Base-by-base conservation (phyloP, 2,888 invertebrate species). In the Napeogenes sylphis region DNA sequence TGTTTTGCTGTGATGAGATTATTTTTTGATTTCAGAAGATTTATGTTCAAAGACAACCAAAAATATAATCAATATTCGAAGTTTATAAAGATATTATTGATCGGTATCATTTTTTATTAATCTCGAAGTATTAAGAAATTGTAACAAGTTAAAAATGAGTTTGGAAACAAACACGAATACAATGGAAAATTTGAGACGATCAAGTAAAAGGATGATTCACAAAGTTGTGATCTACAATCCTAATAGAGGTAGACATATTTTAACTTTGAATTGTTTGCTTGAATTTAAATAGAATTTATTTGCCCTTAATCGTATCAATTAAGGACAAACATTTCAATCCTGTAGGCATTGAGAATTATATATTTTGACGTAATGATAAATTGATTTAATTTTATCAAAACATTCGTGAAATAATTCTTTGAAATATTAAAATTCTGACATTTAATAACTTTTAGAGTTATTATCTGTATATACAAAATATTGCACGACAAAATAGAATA, bases 151-250 rank as follows among this genome's bases (percentile, higher is more conserved):
- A 21, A 21, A 64, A 70, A 67, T 70, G 68, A 72, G 70, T 75
- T 72, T 70, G 64, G 65, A 66, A 72, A 75, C 71, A 62, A 67
- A 63, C 63, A 65, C 71, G 65, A 67, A 71, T 71, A 75, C 80
- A 81, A 82, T 79, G 76, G 73, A 78, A 79, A 79, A 78, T 76
- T 76, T 75, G 69, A 73, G 74, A 70, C 74, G 74, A 75, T 73
- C 76, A 75, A 75, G 74, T 80, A 84, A 84, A 84, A 80, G 81
- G 79, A 75, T 79, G 79, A 82, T 79, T 86, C 82, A 78, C 68
- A 74, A 83, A 86, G 82, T 87, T 86, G 82, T 84, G 81, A 84
- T 80, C 78, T 77, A 68, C 72, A 72, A 75, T 82, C 84, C 83
- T 73, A 68, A 72, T 82, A 87, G 83, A 84, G 83, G 86, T 83